These are phyloP conservation scores for Herminia tarsipennalis DNA, from an alignment of 2,888 invertebrate genomes.

Conservation along the genomic window DNA sequence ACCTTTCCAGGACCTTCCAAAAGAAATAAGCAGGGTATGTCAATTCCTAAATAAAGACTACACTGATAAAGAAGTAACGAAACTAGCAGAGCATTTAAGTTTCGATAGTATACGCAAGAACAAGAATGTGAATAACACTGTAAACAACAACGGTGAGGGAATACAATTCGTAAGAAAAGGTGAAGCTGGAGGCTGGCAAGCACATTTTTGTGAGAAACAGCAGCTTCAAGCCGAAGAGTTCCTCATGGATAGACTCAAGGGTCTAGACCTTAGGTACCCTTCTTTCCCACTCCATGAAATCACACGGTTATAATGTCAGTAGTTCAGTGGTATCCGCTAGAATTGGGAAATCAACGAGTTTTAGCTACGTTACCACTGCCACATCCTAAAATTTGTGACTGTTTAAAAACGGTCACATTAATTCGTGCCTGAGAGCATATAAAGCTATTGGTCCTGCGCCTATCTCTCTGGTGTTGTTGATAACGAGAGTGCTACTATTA, in stretches of 20 bases:
- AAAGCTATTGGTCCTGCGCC: too few relatives aligned
- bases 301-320: constrained; percentile 64
- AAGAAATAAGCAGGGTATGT: constrained; percentile 78
- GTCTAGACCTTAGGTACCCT: constrained; percentile 64
- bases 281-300: constrained; percentile 56
- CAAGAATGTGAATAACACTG: constrained; percentile 83
- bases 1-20: constrained; percentile 73
- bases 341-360: too few relatives aligned
- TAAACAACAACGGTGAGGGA: constrained; percentile 48
- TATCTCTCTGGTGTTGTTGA: too few relatives aligned
- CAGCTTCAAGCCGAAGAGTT: constrained; percentile 71
- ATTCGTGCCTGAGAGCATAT: too few relatives aligned
- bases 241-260: constrained; percentile 56
- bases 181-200: constrained; percentile 72
- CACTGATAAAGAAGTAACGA: constrained; percentile 68
- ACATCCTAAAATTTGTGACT: too few relatives aligned
- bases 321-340: too few relatives aligned
- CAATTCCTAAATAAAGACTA: constrained; percentile 78
- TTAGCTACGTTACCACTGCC: too few relatives aligned
- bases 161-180: constrained; percentile 79
- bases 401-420: too few relatives aligned
- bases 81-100: constrained; percentile 82
- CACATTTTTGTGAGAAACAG: constrained; percentile 73
- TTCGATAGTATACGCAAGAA: constrained; percentile 86
- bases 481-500: too few relatives aligned